Evolutionary conservation across 2,113 vertebrate genomes (phyloP), one percentile per base, ranked within the genome.

Genomic region (Phalacrocorax brasilianus): DNA sequence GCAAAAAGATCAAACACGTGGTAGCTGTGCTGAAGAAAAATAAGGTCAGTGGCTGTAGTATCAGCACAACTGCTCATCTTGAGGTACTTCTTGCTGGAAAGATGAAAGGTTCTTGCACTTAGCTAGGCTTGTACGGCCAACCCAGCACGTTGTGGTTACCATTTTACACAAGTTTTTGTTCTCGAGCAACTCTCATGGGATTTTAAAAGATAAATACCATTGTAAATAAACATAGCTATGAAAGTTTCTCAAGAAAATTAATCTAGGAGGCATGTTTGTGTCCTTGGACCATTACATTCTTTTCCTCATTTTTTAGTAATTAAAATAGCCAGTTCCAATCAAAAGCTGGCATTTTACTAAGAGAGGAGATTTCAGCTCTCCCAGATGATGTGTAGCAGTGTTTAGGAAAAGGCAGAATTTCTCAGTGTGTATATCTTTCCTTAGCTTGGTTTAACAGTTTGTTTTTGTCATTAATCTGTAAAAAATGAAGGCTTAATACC

Each of bases 171-270:
- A 32, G 18, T 19, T 83, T 87, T 91, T 92, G 65, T 55, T 91
- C 82, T 90, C 18, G 9, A 91, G 56, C 33, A 83, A 28, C 52
- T 66, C 61, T 33, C 19, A 20, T 7, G 44, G 55, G 38, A 61
- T 66, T 12, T 85, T 53, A 47, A 79, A 52, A 42, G 55, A 89
- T 14, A 79, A 79, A 85, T 68, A 78, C 10, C 52, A n/a, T 56
- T 33, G 10, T 55, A 87, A 85, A 76, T 38, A 53, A 77, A 68
- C 1, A 3, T 8, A 55, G 58, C 45, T 66, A 44, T 21, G 80
- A 73, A 95, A 66, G 26, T 90, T 93, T 95, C 77, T 23, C n/a
- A 91, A 91, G 83, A 83, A 94, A 66, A 91, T 52, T 38, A 84
- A 85, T 61, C 21, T 49, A 80, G 38, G 42, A 88, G 70, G 58